Evolutionary conservation across 2,797 vertebrate genomes (phyloP).

Genomic region (Microcaecilia unicolor): DNA sequence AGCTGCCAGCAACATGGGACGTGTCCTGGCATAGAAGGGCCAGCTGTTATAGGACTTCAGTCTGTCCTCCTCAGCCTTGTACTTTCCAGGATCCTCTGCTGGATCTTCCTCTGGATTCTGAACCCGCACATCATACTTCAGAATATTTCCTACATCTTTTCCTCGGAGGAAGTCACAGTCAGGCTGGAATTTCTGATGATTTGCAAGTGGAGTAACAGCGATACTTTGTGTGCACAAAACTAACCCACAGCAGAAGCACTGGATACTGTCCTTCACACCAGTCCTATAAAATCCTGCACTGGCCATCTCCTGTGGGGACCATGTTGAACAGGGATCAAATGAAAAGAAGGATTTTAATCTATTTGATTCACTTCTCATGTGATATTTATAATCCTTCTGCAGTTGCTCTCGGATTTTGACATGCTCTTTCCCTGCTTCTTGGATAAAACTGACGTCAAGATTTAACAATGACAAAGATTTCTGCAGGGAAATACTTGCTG

Average conservation of each 20-base stretch:
- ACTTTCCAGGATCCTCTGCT: background rate
- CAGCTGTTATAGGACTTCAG: conserved; percentile 2
- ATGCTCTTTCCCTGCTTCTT: background rate
- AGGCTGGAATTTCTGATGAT: conserved; percentile 2
- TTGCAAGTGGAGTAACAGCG: background rate
- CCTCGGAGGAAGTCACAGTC: conserved; percentile 9
- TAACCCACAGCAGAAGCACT: conserved; percentile 19
- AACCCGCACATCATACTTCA: conserved; percentile 3
- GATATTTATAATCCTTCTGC: conserved; percentile 12
- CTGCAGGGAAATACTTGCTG: rapidly evolving
- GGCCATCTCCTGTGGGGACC: conserved; percentile 9
- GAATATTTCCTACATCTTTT: conserved; percentile 14
- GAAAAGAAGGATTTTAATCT: conserved; percentile 18
- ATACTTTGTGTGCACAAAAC: background rate
- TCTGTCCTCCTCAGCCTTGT: background rate
- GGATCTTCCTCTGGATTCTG: background rate
- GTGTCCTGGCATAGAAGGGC: background rate
- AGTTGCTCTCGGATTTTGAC: background rate
- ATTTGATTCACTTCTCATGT: conserved; percentile 22
- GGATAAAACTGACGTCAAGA: background rate
- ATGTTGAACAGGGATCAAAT: background rate
- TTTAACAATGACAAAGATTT: background rate
- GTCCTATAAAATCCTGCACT: conserved; percentile 14
- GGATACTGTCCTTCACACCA: background rate
- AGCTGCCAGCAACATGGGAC: background rate